Evolutionary conservation across 2,797 vertebrate species (phyloP).

Genomic region (Neosalanx taihuensis): DNA sequence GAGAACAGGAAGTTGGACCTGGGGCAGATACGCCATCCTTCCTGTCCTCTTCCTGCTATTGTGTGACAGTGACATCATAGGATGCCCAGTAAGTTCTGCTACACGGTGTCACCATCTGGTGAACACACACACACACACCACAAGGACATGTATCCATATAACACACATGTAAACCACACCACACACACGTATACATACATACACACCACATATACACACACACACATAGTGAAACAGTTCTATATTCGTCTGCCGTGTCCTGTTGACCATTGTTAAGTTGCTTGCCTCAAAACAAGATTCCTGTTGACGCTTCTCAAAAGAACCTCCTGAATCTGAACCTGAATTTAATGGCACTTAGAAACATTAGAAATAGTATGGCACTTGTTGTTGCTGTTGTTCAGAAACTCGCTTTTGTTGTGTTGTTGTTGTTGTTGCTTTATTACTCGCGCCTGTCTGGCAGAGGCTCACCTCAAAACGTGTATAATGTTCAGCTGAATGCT

Average conservation of each 20-base stretch:
- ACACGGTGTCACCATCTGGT: conserved; percentile 50
- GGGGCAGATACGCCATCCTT: conserved; percentile 73
- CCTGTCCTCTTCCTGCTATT: conserved; percentile 74
- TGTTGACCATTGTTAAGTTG: not conserved
- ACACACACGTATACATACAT: not conserved
- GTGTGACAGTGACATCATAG: conserved; percentile 69
- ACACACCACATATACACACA: not conserved
- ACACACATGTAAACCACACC: conserved; percentile 8
- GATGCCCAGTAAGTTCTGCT: conserved; percentile 38
- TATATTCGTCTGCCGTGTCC: not conserved
- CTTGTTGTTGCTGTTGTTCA: too few species aligned
- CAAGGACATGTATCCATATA: not conserved
- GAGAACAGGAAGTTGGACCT: conserved; percentile 60
- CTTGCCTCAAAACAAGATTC: not conserved
- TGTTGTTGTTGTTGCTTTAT: too few species aligned
- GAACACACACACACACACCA: conserved; percentile 6
- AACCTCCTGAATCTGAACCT: not conserved
- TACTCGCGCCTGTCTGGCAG: too few species aligned
- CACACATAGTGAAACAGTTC: not conserved
- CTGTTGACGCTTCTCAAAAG: not conserved
- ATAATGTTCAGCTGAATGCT: too few species aligned
- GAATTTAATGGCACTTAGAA: too few species aligned
- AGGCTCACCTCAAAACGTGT: too few species aligned
- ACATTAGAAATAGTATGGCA: too few species aligned
- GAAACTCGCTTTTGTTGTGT: too few species aligned